Base-by-base conservation (phyloP, 2,888 invertebrate species). In the Lithosia quadra region DNA sequence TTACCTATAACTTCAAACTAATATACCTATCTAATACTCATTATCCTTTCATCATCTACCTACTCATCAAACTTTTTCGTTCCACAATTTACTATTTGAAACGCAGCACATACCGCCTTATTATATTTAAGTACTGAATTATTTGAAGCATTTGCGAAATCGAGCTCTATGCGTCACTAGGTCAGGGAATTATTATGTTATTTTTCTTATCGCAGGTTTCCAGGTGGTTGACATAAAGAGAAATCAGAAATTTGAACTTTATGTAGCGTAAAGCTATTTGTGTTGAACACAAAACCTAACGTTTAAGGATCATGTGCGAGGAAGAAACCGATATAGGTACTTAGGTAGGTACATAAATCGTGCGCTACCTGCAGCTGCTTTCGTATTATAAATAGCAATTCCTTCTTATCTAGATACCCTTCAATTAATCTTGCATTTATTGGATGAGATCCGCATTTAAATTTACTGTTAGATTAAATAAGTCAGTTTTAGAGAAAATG, bases 141-240 rank as follows among this genome's bases (percentile, higher is more conserved):
- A 28, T 36, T 36, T 39, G 15, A 15, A 18, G 49, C n/a, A 9
- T 9, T n/a, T n/a, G 8, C 49, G 8, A 49, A 39, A 39, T 3
- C 10, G 13, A 28, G 18, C n/a, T n/a, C 49, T 49, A 49, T 18
- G 3, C 18, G 9, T 49, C n/a, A 49, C n/a, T 49, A 49, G 49
- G 18, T 28, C 5, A 28, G 5, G 5, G 28, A 28, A 2, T 43
- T 13, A 43, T 43, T 43, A 43, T 22, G 7, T 11, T 58, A 28
- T 28, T 33, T 10, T n/a, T 34, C 33, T 58, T 58, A 58, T 58
- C n/a, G 58, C 11, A 58, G n/a, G 33, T 58, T 58, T 33, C 10
- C 58, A 33, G 58, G n/a, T 11, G 58, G 33, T 10, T n/a, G 33
- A 34, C 3, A 58, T n/a, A 21, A 33, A 58, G 15, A 18, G 15